A percentile compares a stretch with the other conserved stretches of the same genome.
Conservation (phyloP, 1,140 invertebrate genomes). For the Telenomus remus region DNA sequence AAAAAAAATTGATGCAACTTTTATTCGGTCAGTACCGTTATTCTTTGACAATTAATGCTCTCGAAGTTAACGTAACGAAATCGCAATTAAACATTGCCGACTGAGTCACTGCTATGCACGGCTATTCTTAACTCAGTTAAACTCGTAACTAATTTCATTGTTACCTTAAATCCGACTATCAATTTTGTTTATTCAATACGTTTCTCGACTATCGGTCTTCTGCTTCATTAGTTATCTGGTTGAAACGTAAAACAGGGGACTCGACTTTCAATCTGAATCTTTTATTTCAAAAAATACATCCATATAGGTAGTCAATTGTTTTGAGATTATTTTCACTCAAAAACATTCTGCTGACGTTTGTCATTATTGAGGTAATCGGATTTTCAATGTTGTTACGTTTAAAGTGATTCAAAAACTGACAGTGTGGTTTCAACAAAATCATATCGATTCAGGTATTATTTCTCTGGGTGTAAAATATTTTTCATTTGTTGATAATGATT, state of each 20-base stretch:
- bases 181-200: constrained; percentile 29
- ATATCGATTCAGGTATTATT: too few relatives aligned
- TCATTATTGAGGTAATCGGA: too few relatives aligned
- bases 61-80: constrained; percentile 26
- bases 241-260: background rate
- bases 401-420: too few relatives aligned
- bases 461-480: too few relatives aligned
- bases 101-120: constrained; percentile 14
- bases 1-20: constrained; percentile 7
- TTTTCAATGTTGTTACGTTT: too few relatives aligned
- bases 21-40: background rate
- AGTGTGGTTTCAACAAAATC: too few relatives aligned
- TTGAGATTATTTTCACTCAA: too few relatives aligned
- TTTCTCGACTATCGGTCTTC: constrained; percentile 32
- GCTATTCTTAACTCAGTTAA: constrained; percentile 21
- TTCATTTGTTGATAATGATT: too few relatives aligned
- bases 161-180: constrained; percentile 23
- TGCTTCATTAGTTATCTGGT: constrained; percentile 24
- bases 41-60: background rate
- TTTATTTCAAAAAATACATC: too few relatives aligned
- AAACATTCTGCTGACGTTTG: too few relatives aligned
- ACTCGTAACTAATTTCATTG: constrained; percentile 31
- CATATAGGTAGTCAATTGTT: too few relatives aligned
- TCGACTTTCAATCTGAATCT: too few relatives aligned
- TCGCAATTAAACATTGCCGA: constrained; percentile 36